Percentiles rank a stretch among this genome's conserved stretches.
Evolutionary conservation across 2,888 invertebrate species (phyloP).

Genomic region (Brassicogethes aeneus): DNA sequence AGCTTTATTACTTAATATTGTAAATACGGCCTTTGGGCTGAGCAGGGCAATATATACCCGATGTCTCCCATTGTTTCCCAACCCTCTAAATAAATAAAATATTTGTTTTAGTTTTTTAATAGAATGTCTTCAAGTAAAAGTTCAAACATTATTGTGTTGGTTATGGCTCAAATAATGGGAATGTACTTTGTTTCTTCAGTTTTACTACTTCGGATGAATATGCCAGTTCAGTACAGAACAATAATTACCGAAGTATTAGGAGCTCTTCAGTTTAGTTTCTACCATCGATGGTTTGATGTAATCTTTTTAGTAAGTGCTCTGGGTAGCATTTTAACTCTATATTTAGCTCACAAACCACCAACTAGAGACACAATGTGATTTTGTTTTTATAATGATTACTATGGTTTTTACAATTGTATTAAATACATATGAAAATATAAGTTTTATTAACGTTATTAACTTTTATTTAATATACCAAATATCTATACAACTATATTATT

Average conservation of each 20-base stretch:
- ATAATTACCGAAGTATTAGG: constrained; percentile 91
- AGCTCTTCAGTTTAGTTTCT: constrained; percentile 96
- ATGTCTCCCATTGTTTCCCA: no score
- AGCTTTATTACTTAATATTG: no score
- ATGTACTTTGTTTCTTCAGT: constrained; percentile 99
- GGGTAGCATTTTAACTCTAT: constrained; percentile 90
- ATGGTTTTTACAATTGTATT: no score
- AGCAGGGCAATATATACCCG: no score
- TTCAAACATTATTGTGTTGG: constrained; percentile 93
- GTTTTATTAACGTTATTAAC: no score
- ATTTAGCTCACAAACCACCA: constrained; percentile 79
- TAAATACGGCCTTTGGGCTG: no score
- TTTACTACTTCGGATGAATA: constrained; percentile 96
- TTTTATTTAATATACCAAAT: no score
- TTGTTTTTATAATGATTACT: no score
- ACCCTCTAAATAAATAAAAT: no score
- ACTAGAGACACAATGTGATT: constrained; percentile 28
- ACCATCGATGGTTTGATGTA: constrained; percentile 99
- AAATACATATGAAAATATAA: no score
- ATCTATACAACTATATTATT: no score
- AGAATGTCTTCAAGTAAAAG: constrained; percentile 98
- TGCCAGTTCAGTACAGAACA: constrained; percentile 93
- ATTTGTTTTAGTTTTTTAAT: constrained; percentile 85
- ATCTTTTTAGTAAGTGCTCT: constrained; percentile 96
- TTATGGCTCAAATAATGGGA: constrained; percentile 98